Evolutionary conservation across 2,797 vertebrate genomes (phyloP).

Genomic region (Loris lydekkerianus): DNA sequence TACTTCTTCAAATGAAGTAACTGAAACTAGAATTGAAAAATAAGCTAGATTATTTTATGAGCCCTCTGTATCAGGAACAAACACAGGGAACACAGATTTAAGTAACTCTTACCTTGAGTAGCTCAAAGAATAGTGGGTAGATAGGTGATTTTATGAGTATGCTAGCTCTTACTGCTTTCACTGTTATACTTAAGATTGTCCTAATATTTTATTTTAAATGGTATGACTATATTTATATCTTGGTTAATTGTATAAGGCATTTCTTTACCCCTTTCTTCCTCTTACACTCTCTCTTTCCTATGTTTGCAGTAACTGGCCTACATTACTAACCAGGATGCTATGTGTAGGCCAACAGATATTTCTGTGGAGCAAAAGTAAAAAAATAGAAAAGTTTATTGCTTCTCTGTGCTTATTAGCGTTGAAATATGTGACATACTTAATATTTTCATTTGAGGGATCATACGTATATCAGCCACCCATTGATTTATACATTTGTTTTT

Average conservation of each 20-base stretch:
- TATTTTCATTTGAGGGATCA: conserved; percentile 53
- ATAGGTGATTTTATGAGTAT: conserved; percentile 6
- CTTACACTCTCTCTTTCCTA: conserved; percentile 9
- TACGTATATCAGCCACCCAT: background rate
- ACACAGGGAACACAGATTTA: conserved; percentile 36
- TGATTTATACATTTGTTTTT: conserved; percentile 70
- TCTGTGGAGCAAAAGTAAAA: conserved; percentile 48
- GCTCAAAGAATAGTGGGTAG: conserved; percentile 23
- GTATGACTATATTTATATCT: background rate
- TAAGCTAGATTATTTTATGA: conserved; percentile 55
- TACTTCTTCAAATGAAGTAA: conserved; percentile 58
- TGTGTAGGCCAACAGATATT: conserved; percentile 1
- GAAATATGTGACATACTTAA: conserved; percentile 17
- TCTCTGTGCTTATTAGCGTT: conserved; percentile 42
- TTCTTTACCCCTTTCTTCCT: conserved; percentile 11
- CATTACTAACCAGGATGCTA: conserved; percentile 6
- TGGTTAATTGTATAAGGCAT: conserved; percentile 5
- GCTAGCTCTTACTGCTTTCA: background rate
- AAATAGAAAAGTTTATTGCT: conserved; percentile 26
- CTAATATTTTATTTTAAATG: conserved; percentile 60
- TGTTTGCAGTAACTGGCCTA: conserved; percentile 18
- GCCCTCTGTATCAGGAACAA: background rate
- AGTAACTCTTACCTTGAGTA: conserved; percentile 9
- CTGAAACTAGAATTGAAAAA: conserved; percentile 24
- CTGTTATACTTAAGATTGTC: background rate